Conservation (phyloP, 1,140 invertebrate genomes). For the Pogonus chalceus region DNA sequence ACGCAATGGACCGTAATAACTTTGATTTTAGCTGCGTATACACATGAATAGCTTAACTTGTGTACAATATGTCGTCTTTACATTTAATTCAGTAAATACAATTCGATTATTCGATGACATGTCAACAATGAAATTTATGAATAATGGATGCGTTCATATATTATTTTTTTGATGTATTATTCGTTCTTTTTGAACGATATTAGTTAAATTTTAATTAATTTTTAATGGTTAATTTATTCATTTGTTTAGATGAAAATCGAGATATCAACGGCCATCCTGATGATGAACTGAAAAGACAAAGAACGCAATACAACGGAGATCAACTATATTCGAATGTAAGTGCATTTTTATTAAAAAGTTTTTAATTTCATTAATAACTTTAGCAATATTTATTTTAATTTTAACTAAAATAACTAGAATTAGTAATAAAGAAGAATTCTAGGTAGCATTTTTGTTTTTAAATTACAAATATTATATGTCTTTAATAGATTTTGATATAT, state of each 20-base stretch:
- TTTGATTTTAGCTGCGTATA: not conserved
- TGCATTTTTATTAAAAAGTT: slow-evolving; percentile 27
- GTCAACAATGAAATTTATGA: slow-evolving; percentile 1
- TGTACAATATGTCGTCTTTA: not conserved
- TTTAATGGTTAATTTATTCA: not conserved
- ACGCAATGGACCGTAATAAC: not conserved
- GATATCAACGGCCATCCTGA: slow-evolving; percentile 74
- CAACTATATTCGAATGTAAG: slow-evolving; percentile 81
- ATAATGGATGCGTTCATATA: not conserved
- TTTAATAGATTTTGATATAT: too few species aligned
- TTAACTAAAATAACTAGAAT: not conserved
- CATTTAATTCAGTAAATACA: not conserved
- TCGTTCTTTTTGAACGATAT: slow-evolving; percentile 2
- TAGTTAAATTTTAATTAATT: not conserved
- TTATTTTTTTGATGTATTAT: slow-evolving; percentile 10
- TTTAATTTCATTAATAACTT: not conserved
- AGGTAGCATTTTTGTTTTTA: too few species aligned
- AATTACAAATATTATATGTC: too few species aligned
- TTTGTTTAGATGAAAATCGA: slow-evolving; percentile 66
- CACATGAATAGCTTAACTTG: too few species aligned
- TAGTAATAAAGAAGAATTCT: too few species aligned
- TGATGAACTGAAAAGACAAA: slow-evolving; percentile 75
- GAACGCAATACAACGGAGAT: slow-evolving; percentile 80
- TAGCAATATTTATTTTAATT: not conserved
- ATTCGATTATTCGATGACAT: not conserved